Conservation (phyloP, 30 jellyfish, hydroid and myxozoan genomes). For the Hydractinia symbiolongicarpus region DNA sequence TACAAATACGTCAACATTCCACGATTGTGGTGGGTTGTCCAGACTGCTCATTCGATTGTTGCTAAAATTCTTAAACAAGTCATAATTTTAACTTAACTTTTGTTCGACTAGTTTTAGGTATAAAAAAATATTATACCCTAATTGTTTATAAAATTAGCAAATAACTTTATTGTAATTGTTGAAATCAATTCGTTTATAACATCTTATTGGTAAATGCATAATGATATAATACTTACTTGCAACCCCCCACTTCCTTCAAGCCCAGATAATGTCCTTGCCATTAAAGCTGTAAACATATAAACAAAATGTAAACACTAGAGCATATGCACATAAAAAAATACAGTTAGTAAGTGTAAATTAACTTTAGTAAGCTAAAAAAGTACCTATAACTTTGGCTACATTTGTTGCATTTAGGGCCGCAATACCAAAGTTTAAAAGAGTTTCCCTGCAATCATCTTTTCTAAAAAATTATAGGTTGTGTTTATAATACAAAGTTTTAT, state of each 20-base stretch:
- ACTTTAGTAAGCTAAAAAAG: neutral
- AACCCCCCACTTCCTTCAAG: slow-evolving; percentile 54
- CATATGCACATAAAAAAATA: too few species aligned
- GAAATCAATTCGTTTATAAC: too few species aligned
- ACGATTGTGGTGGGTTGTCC: slow-evolving; percentile 30
- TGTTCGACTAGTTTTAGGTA: neutral
- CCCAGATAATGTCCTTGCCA: slow-evolving; percentile 73
- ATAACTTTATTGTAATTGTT: too few species aligned
- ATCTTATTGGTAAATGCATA: too few species aligned
- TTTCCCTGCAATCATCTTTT: slow-evolving; percentile 86
- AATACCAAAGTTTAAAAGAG: slow-evolving; percentile 50
- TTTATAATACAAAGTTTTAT: too few species aligned
- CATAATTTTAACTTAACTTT: neutral
- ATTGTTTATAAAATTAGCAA: too few species aligned
- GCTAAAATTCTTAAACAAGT: neutral
- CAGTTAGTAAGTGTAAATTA: too few species aligned
- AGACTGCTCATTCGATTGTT: neutral
- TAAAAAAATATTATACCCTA: too few species aligned
- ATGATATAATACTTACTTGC: slow-evolving; percentile 32
- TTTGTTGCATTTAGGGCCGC: slow-evolving; percentile 57
- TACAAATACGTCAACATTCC: slow-evolving; percentile 83
- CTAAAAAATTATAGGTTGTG: slow-evolving; percentile 15
- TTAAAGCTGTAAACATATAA: slow-evolving; percentile 43
- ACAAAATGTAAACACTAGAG: too few species aligned
- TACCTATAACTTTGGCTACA: slow-evolving; percentile 81